phyloP scores from a whole-genome alignment of 2,113 vertebrate species.

The Lophura nycthemera region DNA sequence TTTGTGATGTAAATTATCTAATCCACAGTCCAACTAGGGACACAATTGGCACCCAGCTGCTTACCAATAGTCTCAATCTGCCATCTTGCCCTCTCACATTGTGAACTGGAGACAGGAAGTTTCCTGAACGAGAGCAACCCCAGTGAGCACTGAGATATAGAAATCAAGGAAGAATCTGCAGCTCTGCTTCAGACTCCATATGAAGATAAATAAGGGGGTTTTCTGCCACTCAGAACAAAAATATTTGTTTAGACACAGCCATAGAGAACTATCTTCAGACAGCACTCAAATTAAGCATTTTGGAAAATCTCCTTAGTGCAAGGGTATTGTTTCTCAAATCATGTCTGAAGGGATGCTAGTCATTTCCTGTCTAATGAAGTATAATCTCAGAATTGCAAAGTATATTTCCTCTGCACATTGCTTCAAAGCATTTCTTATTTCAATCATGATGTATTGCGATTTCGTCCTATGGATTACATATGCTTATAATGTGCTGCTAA shows the following conservation, averaged over 20 bases:
- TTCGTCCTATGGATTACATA: background rate
- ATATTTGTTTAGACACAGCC: background rate
- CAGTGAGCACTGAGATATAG: rapidly evolving
- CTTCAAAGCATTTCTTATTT: background rate
- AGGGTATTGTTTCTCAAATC: background rate
- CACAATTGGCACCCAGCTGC: background rate
- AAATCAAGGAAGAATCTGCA: background rate
- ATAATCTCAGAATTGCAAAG: background rate
- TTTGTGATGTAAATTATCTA: background rate
- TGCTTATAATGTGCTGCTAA: background rate
- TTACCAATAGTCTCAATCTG: background rate
- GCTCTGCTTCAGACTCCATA: background rate
- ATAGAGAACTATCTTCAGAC: background rate
- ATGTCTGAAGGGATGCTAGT: background rate
- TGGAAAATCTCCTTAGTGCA: background rate
- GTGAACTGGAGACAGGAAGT: background rate
- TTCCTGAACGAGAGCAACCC: background rate
- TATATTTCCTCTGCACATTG: background rate
- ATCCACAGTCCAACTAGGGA: background rate
- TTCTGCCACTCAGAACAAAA: background rate
- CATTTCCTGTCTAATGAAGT: background rate
- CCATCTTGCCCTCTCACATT: background rate
- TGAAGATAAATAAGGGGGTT: background rate
- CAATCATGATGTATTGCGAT: background rate
- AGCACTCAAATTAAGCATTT: background rate